Evolutionary conservation across 2,888 invertebrate species (phyloP), one percentile per base, ranked within the genome.

Genomic region (Athrips mouffetella): DNA sequence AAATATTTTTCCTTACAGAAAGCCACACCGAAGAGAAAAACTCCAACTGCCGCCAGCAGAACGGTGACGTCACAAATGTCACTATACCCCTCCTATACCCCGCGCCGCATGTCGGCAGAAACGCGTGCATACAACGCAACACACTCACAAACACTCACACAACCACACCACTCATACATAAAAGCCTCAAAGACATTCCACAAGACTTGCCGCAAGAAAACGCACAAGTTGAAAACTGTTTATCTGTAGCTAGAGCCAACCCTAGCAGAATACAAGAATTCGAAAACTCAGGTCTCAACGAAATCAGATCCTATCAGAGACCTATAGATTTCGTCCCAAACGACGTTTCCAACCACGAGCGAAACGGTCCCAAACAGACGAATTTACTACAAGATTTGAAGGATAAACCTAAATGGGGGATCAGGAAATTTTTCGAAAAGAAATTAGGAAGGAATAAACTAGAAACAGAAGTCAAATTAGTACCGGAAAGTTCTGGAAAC

Each of bases 121-220:
- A 96, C 87, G 92, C 93, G 7, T 97, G 96, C 76, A 96, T 96
- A 73, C 96, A 96, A 7, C 90, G 94, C 0, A 87, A 86, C 67
- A 85, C 85, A 7, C 76, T 76, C 56, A 96, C 80, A 77, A 92
- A 58, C 91, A 91, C 84, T 73, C 16, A 6, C 90, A 57, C 74
- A 89, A 47, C 75, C 89, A 63, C 75, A 90, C 86, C 84, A 54
- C 80, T 92, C 5, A 89, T 92, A 51, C 92, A 92, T 57, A 92
- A 92, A 59, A 92, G 92, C 1, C 76, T 91, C 0, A 92, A 92
- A 67, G 92, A 92, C 61, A 76, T 81, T 0, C 63, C 76, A 0
- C 55, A 60, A 0, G 65, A 65, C 0, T 51, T 49, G 0, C 57
- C 60, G 0, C 63, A 66, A 48, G 58, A 59, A 6, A 66, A 59